phyloP scores from a whole-genome alignment of 1,140 invertebrate genomes.

The Pseudomyrmex flavicornis region DNA sequence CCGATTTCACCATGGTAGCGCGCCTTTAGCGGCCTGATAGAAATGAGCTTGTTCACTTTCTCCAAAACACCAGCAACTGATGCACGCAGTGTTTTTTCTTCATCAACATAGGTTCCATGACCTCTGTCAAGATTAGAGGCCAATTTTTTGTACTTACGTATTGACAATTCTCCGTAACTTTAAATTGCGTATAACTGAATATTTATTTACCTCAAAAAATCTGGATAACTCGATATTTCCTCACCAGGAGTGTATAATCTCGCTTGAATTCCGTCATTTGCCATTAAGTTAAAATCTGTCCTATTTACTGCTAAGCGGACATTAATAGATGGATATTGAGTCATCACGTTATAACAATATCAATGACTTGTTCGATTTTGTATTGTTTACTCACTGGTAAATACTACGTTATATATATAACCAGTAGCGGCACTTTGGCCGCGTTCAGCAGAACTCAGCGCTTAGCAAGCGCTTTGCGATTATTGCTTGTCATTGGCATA shows the following conservation, averaged over 20 bases:
- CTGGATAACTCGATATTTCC: constrained; percentile 92
- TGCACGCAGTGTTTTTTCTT: constrained; percentile 92
- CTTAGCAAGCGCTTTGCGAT: too few species aligned
- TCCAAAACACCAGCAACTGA: constrained; percentile 97
- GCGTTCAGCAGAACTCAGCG: too few species aligned
- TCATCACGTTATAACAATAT: constrained; percentile 54
- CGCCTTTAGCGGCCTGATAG: constrained; percentile 95
- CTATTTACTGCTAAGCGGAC: constrained; percentile 84
- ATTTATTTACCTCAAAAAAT: constrained; percentile 92
- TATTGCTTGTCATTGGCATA: too few species aligned
- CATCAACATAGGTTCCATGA: constrained; percentile 96
- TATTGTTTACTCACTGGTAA: not conserved
- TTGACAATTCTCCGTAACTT: not conserved
- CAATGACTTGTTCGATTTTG: not conserved
- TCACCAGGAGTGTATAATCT: constrained; percentile 94
- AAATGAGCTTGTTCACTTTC: constrained; percentile 97
- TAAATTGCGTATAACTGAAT: constrained; percentile 34
- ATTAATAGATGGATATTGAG: constrained; percentile 75
- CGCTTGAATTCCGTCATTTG: constrained; percentile 85
- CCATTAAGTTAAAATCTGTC: constrained; percentile 85
- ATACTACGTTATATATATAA: too few species aligned
- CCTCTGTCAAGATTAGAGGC: constrained; percentile 88
- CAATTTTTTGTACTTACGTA: constrained; percentile 13
- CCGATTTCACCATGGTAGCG: constrained; percentile 97
- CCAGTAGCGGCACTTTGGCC: too few species aligned